Evolutionary conservation across 2,888 invertebrate genomes (phyloP), one percentile per base, ranked within the genome.

Genomic region (Phoenoteleia sp.): DNA sequence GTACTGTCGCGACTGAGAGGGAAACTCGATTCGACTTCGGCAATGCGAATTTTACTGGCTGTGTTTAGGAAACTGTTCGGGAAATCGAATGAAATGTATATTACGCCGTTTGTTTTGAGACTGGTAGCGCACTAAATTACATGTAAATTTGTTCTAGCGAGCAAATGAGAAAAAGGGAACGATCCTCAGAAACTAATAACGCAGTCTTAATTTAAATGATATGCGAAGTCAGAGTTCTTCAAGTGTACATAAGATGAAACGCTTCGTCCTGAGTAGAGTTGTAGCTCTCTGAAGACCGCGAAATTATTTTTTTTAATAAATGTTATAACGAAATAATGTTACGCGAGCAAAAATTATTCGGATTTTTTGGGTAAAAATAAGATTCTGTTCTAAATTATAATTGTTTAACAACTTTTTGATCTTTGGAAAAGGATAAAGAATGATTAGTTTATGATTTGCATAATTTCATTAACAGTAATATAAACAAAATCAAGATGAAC

Each of bases 21-120:
- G 49, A 79, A 81, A 81, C 75, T 79, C 74, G 67, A 74, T 79
- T 71, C 71, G 64, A 54, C 72, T 72, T 71, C 36, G 29, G 56
- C 72, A 69, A 74, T 79, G 58, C 60, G 76, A 67, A 74, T 77
- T 77, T 83, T 76, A 80, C 77, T 49, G 27, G 33, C 66, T 36
- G 33, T 56, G 71, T 79, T 74, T 81, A 62, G 74, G 81, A 81
- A 81, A 85, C 77, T 71, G 64, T 69, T 49, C 49, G 15, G 67
- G 42, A 85, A 85, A 81, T 85, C 69, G 64, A 85, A 84, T 80
- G 76, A 80, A 72, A 81, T 64, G 76, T 69, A 49, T 66, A 80
- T 72, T 72, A 58, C 45, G 47, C 29, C 56, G 81, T 76, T 80
- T 84, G 72, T 76, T 84, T 75, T 80, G 67, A 17, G 54, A 74